Evolutionary conservation across 2,888 invertebrate genomes (phyloP), one percentile per base, ranked within the genome.

Genomic region (Tetrapedia diversipes): DNA sequence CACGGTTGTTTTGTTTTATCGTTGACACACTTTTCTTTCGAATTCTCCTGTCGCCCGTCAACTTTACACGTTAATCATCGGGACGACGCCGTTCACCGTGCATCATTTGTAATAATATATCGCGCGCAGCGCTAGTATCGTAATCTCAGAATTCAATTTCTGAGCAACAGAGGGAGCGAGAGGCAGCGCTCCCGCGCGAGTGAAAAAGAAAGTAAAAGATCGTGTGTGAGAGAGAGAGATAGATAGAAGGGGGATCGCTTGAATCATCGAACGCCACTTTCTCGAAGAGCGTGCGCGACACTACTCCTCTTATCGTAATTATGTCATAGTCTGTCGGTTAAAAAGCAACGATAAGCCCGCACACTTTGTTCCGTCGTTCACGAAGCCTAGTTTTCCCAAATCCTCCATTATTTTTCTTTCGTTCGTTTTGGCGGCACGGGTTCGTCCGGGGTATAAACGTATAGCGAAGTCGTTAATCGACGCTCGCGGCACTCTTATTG

Each of bases 21-120:
- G 56, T 64, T 65, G 74, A 74, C 77, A 72, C n/a, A 80, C 61
- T 78, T 71, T 56, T 69, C 73, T 69, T 59, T 59, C 27, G 27
- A 59, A 69, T 78, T 56, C n/a, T n/a, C 56, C 27, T 51, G 45
- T 69, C 43, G 49, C 41, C 57, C 57, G 53, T 70, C 77, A 59
- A 37, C 77, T 22, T 60, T 29, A 24, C 32, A 16, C 73, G 67
- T 51, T 39, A 53, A 65, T 74, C 61, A 43, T 47, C 61, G 41
- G n/a, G n/a, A n/a, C n/a, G n/a, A n/a, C 37, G 32, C 10, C 24
- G 27, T 10, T 19, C 22, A 34, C 34, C 32, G 41, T 22, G 10
- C 57, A 32, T 73, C 57, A 39, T 75, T 74, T 59, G 24, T 74
- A 39, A 63, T 22, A 32, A n/a, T n/a, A n/a, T n/a, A n/a, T n/a